These are phyloP conservation scores for Acanthurus tractus DNA, from an alignment of 2,797 vertebrate species.

Conservation along the genomic window DNA sequence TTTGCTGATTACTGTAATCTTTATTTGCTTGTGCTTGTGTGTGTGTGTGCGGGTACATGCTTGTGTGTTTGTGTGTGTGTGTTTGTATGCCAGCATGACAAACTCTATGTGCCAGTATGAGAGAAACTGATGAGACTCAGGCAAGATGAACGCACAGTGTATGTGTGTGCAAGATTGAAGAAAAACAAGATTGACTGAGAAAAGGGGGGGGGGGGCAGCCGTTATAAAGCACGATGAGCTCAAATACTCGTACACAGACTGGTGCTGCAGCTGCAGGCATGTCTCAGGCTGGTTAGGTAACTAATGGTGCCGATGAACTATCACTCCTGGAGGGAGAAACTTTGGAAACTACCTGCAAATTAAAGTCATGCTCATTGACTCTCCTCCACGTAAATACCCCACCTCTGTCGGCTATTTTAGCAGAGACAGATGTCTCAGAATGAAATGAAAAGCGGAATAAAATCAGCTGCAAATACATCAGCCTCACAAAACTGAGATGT, in stretches of 20 bases:
- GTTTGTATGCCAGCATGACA: slow-evolving; percentile 5
- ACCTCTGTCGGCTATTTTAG: slow-evolving; percentile 31
- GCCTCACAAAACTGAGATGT: not conserved
- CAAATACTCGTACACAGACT: slow-evolving; percentile 17
- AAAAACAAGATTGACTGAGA: slow-evolving; percentile 61
- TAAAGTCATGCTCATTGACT: slow-evolving; percentile 78
- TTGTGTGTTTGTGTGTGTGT: slow-evolving; percentile 21
- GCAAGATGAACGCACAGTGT: slow-evolving; percentile 22
- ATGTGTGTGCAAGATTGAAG: slow-evolving; percentile 38
- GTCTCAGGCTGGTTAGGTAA: slow-evolving; percentile 81
- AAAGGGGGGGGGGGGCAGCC: slow-evolving; percentile 59
- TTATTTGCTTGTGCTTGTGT: slow-evolving; percentile 42
- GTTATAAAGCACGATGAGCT: slow-evolving; percentile 69
- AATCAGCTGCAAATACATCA: slow-evolving; percentile 15
- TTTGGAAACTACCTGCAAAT: slow-evolving; percentile 80
- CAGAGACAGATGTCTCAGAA: slow-evolving; percentile 20
- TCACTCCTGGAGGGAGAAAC: slow-evolving; percentile 76
- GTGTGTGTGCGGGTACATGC: not conserved
- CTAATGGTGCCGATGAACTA: slow-evolving; percentile 79
- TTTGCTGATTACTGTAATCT: slow-evolving; percentile 15
- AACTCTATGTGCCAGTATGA: slow-evolving; percentile 9
- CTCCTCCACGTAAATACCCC: slow-evolving; percentile 60
- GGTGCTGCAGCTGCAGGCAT: slow-evolving; percentile 62
- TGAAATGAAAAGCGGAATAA: slow-evolving; percentile 25
- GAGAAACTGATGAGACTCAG: slow-evolving; percentile 14